phyloP scores from a whole-genome alignment of 2,797 vertebrate genomes.

The Staurois parvus region DNA sequence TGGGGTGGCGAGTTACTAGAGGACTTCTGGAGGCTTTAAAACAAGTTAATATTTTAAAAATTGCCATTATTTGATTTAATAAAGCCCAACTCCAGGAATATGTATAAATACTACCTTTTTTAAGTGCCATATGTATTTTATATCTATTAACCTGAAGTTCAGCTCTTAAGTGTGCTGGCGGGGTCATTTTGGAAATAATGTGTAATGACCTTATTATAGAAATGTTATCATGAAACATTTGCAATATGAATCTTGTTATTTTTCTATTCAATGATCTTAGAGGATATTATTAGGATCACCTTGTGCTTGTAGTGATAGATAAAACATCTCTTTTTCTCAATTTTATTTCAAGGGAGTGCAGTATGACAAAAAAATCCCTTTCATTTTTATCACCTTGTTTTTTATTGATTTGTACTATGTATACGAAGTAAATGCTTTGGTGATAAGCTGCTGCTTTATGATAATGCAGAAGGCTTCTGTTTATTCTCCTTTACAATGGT shows the following conservation, averaged over 20 bases:
- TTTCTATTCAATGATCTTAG: no score
- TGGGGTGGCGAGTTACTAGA: no score
- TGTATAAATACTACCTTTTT: no score
- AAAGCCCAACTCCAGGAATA: no score
- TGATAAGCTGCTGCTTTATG: background rate
- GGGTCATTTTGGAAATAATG: no score
- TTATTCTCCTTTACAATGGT: background rate
- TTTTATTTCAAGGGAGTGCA: background rate
- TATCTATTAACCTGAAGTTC: no score
- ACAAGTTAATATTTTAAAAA: no score
- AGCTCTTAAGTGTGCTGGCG: no score
- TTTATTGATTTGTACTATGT: constrained; percentile 1
- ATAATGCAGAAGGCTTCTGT: background rate
- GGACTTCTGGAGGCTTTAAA: no score
- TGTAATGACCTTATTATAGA: background rate
- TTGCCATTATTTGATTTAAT: no score
- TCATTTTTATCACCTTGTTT: constrained; percentile 15
- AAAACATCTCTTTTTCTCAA: background rate
- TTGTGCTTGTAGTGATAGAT: background rate
- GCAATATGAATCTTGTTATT: background rate
- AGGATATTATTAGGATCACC: background rate
- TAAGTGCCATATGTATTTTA: no score
- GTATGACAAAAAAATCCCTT: background rate
- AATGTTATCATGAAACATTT: background rate
- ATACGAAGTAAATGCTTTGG: background rate